These are phyloP conservation scores for Ellobium chinense DNA, from an alignment of 2,888 invertebrate genomes.

Conservation along the genomic window DNA sequence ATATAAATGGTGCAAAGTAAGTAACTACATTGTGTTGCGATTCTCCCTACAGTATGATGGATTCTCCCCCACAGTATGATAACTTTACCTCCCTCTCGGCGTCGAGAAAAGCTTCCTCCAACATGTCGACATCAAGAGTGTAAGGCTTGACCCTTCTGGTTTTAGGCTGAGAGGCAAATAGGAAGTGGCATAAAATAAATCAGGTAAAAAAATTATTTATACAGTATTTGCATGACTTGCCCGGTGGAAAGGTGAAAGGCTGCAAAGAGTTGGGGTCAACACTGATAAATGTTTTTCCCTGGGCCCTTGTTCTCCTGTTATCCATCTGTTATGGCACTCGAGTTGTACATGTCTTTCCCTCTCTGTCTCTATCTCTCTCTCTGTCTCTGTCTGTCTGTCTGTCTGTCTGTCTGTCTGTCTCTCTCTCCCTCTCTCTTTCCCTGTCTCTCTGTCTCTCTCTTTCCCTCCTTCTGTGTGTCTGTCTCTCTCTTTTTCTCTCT, in stretches of 20 bases:
- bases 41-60: no score
- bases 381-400: conserved; percentile 14
- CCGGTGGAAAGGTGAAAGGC: neutral
- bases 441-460: neutral
- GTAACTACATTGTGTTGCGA: no score
- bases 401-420: neutral
- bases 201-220: no score
- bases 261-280: no score
- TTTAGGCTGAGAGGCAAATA: conserved; percentile 8
- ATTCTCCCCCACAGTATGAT: neutral
- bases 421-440: neutral
- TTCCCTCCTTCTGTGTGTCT: neutral
- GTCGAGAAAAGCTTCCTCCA: conserved; percentile 10
- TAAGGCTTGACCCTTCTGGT: conserved; percentile 13
- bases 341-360: neutral
- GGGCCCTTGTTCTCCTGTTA: neutral
- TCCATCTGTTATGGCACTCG: neutral
- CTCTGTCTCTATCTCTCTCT: neutral
- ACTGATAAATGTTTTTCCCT: no score
- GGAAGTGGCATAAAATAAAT: no score
- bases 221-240: no score
- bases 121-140: conserved; percentile 10
- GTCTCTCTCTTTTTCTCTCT: neutral
- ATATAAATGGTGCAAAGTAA: no score
- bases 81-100: conserved; percentile 23